These are phyloP conservation scores for Adineta ricciae DNA, from an alignment of 2,888 invertebrate species.

Conservation along the genomic window DNA sequence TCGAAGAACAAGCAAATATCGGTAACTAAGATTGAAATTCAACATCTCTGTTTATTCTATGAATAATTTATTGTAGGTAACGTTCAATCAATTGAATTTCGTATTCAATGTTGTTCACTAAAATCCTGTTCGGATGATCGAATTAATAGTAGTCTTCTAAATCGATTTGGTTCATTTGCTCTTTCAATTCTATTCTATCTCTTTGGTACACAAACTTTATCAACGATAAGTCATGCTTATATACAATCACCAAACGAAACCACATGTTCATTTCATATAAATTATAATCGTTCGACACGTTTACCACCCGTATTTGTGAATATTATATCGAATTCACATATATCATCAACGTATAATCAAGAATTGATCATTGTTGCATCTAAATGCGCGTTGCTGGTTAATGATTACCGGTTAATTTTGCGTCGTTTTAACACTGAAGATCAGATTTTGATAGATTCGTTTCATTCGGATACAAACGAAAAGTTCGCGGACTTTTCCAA, in stretches of 20 bases:
- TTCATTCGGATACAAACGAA: neutral
- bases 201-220: neutral
- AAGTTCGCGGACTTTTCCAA: neutral
- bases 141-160: neutral
- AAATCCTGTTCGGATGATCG: neutral
- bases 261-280: constrained; percentile 10
- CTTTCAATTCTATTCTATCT: neutral
- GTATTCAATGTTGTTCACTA: neutral
- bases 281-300: neutral
- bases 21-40: too few relatives aligned
- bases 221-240: neutral
- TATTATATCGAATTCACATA: constrained; percentile 6
- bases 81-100: neutral
- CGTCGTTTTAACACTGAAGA: neutral
- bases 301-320: neutral
- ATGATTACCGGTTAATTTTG: constrained; percentile 1
- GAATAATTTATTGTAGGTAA: neutral
- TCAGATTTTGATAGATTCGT: neutral
- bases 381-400: neutral
- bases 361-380: neutral
- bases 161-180: neutral
- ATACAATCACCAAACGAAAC: neutral
- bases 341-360: neutral
- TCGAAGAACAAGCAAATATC: neutral
- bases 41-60: too few relatives aligned